Conservation (phyloP, 35 echinoderm and acorn worm species). For the Apostichopus parvimensis region DNA sequence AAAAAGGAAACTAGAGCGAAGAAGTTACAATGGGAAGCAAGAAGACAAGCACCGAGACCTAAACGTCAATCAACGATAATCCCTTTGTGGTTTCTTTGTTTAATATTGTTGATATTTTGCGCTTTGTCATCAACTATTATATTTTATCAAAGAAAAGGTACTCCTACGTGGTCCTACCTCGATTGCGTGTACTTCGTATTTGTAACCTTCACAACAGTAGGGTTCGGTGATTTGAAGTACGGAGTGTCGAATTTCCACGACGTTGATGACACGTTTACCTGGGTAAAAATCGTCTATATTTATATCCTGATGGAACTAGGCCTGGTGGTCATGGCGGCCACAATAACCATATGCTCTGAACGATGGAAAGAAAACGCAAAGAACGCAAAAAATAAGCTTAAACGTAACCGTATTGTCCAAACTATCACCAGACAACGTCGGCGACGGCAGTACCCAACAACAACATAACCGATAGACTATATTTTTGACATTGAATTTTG, state of each 20-base stretch:
- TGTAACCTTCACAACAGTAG: conserved; percentile 44
- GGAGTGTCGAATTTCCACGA: not conserved
- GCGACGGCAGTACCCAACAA: too few species aligned
- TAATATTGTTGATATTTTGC: not conserved
- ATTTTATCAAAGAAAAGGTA: not conserved
- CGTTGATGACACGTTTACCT: not conserved
- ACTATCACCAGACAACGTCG: not conserved
- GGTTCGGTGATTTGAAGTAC: conserved; percentile 32
- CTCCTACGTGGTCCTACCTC: conserved; percentile 10
- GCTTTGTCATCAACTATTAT: not conserved
- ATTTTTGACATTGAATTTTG: too few species aligned
- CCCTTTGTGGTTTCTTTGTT: conserved; percentile 24
- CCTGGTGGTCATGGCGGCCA: conserved; percentile 35
- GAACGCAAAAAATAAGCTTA: conserved; percentile 3
- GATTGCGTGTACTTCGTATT: conserved; percentile 30
- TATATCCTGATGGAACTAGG: conserved; percentile 17
- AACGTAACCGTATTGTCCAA: not conserved
- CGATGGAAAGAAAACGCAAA: not conserved
- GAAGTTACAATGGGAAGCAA: not conserved
- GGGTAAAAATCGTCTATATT: not conserved
- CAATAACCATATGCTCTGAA: conserved; percentile 14
- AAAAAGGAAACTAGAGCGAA: not conserved
- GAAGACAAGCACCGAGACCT: not conserved
- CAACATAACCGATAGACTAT: too few species aligned
- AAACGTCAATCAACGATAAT: not conserved